Conservation (phyloP, 2,888 invertebrate species). For the Nebria brevicollis region DNA sequence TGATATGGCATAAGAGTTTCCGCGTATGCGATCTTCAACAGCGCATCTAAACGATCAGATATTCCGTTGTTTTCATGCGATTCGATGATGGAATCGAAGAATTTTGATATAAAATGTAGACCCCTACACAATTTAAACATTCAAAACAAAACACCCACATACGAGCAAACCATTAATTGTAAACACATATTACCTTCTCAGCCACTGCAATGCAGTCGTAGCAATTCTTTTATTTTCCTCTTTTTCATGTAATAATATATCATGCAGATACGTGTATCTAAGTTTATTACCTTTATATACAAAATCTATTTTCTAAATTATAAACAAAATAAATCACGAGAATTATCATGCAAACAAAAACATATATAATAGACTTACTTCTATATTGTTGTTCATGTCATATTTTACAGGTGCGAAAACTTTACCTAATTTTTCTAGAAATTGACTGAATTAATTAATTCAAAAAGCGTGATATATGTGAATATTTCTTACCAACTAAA, state of each 20-base stretch:
- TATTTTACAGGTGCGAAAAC: conserved; percentile 77
- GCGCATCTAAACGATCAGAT: conserved; percentile 70
- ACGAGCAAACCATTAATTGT: background rate
- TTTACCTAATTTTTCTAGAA: conserved; percentile 78
- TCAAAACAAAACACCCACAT: conserved; percentile 9
- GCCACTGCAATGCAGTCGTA: conserved; percentile 77
- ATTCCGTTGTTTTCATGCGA: conserved; percentile 60
- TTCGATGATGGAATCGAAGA: conserved; percentile 68
- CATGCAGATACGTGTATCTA: conserved; percentile 71
- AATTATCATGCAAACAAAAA: conserved; percentile 17
- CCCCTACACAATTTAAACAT: conserved; percentile 64
- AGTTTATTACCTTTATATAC: conserved; percentile 66
- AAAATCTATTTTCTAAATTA: conserved; percentile 70
- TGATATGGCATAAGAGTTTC: conserved; percentile 78
- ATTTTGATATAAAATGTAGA: conserved; percentile 70
- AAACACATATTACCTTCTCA: conserved; percentile 70
- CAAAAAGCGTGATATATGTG: no score
- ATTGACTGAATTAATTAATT: conserved; percentile 46
- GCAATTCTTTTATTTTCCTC: conserved; percentile 65
- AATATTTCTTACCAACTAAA: conserved; percentile 69
- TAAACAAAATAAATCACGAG: conserved; percentile 35
- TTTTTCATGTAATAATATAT: conserved; percentile 73
- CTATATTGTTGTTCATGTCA: conserved; percentile 82
- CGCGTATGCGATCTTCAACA: conserved; percentile 75
- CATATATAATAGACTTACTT: conserved; percentile 65